Conservation (phyloP, 1,140 invertebrate genomes). For the Zaprionus kolodkinae region DNA sequence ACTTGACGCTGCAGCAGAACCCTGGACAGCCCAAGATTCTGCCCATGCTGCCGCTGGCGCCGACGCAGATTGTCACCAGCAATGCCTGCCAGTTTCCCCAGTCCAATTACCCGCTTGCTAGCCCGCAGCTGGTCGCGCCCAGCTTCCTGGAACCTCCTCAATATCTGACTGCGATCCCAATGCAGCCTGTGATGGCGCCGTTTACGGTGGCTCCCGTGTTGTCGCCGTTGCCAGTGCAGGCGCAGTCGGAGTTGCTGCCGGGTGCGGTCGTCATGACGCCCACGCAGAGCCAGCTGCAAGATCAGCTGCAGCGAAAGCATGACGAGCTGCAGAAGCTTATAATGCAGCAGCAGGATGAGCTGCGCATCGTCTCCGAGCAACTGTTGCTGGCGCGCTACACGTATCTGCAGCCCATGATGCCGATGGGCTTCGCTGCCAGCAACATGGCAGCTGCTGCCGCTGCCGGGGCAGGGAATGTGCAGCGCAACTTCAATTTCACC, state of each 20-base stretch:
- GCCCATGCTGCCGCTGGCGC: constrained; percentile 61
- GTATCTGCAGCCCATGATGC: constrained; percentile 87
- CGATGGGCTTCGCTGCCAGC: constrained; percentile 85
- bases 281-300: constrained; percentile 88
- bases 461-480: constrained; percentile 33
- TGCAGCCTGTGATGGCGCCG: constrained; percentile 86
- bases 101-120: constrained; percentile 63
- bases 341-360: constrained; percentile 93
- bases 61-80: constrained; percentile 58
- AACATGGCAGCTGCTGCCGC: constrained; percentile 67
- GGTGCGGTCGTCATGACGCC: constrained; percentile 85
- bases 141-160: constrained; percentile 87
- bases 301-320: constrained; percentile 92
- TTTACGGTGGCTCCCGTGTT: constrained; percentile 81
- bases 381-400: constrained; percentile 93
- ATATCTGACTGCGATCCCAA: constrained; percentile 87
- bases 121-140: constrained; percentile 75
- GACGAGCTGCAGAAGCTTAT: constrained; percentile 93
- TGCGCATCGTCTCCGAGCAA: constrained; percentile 92
- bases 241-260: constrained; percentile 63
- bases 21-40: constrained; percentile 57
- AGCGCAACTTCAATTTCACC: constrained; percentile 59
- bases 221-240: constrained; percentile 75
- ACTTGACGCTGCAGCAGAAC: constrained; percentile 49
- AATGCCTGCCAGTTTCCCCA: constrained; percentile 68